Evolutionary conservation across 2,888 invertebrate genomes (phyloP).

Genomic region (Athalia rosae): DNA sequence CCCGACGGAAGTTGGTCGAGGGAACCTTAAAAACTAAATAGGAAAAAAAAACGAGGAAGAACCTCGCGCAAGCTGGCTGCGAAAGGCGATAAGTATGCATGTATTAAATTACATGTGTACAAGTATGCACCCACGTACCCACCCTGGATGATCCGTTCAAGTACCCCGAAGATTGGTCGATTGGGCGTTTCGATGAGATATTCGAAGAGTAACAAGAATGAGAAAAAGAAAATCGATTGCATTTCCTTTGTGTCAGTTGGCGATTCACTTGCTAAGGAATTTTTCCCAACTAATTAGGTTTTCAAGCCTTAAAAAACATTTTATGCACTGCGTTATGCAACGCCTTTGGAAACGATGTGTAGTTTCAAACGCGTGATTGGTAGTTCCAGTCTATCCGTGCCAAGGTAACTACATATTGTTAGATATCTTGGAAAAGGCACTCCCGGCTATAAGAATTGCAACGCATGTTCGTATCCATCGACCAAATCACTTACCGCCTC

Average conservation of each 20-base stretch:
- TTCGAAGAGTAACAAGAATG: neutral
- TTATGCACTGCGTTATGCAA: constrained; percentile 37
- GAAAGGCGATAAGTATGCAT: neutral
- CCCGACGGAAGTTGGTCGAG: constrained; percentile 4
- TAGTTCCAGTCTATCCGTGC: constrained; percentile 42
- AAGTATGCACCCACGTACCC: too few relatives aligned
- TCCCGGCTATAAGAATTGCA: constrained; percentile 31
- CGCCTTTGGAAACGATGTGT: constrained; percentile 36
- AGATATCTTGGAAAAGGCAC: constrained; percentile 45
- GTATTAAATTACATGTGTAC: too few relatives aligned
- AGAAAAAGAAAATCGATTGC: neutral
- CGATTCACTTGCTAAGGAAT: neutral
- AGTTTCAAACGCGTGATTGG: constrained; percentile 42
- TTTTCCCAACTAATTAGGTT: constrained; percentile 34
- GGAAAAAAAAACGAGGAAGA: too few relatives aligned
- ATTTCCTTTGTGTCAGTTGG: neutral
- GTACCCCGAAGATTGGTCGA: neutral
- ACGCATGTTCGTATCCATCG: neutral
- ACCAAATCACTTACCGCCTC: neutral
- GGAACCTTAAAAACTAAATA: constrained; percentile 32
- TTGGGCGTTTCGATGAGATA: too few relatives aligned
- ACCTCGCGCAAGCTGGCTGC: neutral
- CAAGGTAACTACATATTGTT: constrained; percentile 45
- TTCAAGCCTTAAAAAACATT: constrained; percentile 25
- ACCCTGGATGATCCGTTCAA: neutral